Evolutionary conservation across 2,888 invertebrate genomes (phyloP).

Genomic region (Sympetrum striolatum): DNA sequence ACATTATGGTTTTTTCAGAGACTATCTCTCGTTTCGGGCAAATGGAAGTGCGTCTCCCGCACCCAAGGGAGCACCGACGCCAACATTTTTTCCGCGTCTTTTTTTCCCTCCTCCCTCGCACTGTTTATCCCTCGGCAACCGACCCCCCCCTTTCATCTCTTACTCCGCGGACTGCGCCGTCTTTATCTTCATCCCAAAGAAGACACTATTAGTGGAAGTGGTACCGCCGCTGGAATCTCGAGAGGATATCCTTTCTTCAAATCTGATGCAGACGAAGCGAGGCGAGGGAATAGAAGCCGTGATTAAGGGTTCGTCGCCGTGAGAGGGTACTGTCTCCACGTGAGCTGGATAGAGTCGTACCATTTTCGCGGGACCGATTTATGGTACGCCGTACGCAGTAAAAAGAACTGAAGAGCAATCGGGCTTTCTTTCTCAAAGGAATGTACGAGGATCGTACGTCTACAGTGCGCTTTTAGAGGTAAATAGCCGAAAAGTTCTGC

Average conservation of each 20-base stretch:
- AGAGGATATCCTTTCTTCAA: not conserved
- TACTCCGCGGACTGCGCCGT: not conserved
- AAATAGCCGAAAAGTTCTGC: no score
- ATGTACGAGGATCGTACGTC: no score
- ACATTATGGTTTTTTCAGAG: not conserved
- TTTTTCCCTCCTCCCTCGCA: not conserved
- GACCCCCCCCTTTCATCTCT: not conserved
- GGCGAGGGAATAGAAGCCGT: not conserved
- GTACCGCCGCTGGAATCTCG: slow-evolving; percentile 12
- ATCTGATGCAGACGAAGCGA: not conserved
- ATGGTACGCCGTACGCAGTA: no score
- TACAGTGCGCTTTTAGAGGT: no score
- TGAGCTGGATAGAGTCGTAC: no score
- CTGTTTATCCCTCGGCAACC: no score
- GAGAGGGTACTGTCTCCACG: no score
- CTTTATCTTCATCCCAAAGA: not conserved
- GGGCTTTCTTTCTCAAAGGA: no score
- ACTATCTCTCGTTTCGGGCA: slow-evolving; percentile 32
- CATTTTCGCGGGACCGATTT: no score
- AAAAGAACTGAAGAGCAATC: no score
- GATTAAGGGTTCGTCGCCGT: not conserved
- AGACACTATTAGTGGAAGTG: slow-evolving; percentile 44
- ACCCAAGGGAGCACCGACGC: not conserved
- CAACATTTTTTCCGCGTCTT: not conserved
- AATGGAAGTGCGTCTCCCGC: slow-evolving; percentile 28